Conservation (phyloP, 37 sponge, comb jelly and placozoan species). For the Beroe forskalii region DNA sequence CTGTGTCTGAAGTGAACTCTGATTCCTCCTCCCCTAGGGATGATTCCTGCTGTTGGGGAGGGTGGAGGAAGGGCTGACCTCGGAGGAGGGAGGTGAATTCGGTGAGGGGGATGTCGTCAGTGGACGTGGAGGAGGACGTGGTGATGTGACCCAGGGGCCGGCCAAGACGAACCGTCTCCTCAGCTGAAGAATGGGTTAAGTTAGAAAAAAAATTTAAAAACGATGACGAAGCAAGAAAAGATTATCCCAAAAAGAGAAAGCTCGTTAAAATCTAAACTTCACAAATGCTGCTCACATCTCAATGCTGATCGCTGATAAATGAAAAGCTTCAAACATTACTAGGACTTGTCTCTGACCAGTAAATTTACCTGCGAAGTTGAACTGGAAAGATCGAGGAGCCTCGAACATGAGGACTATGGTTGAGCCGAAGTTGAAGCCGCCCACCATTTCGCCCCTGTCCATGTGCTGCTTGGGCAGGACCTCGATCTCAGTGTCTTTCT, state of each 20-base stretch:
- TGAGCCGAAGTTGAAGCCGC: conserved; percentile 86
- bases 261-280: neutral
- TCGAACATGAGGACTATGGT: conserved; percentile 91
- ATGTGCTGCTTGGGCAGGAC: neutral
- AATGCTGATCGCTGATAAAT: too few relatives aligned
- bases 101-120: too few relatives aligned
- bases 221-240: too few relatives aligned
- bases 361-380: conserved; percentile 41
- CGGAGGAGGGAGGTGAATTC: too few relatives aligned
- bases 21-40: too few relatives aligned
- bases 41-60: too few relatives aligned
- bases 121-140: too few relatives aligned
- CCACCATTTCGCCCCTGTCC: conserved; percentile 75
- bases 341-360: neutral
- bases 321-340: too few relatives aligned
- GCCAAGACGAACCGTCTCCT: neutral
- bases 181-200: neutral
- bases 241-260: neutral
- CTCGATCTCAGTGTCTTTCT: conserved; percentile 33
- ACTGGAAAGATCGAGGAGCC: conserved; percentile 83
- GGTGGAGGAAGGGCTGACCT: too few relatives aligned
- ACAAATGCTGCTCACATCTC: too few relatives aligned
- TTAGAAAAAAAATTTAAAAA: too few relatives aligned
- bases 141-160: neutral
- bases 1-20: too few relatives aligned